Evolutionary conservation across 2,797 vertebrate genomes (phyloP).

Genomic region (Sebastes matsubarae): DNA sequence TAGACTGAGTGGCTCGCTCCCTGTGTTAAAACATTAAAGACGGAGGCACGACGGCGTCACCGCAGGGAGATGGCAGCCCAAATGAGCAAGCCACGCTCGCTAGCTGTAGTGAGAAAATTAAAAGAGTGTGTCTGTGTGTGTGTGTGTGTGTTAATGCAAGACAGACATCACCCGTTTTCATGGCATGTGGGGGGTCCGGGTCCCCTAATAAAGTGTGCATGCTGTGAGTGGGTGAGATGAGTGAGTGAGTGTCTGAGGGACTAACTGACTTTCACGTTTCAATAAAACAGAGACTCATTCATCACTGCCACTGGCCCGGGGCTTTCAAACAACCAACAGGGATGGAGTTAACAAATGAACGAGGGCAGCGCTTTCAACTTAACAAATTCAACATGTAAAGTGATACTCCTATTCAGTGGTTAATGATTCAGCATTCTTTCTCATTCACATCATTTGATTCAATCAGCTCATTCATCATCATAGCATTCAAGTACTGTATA

Average conservation of each 20-base stretch:
- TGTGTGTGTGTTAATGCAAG: conserved; percentile 71
- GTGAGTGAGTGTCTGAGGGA: conserved; percentile 50
- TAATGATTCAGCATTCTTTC: conserved; percentile 5
- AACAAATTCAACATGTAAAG: conserved; percentile 21
- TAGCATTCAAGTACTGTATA: not conserved
- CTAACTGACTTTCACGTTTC: conserved; percentile 51
- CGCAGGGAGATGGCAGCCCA: conserved; percentile 82
- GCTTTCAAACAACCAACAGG: conserved; percentile 1
- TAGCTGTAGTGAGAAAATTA: conserved; percentile 76
- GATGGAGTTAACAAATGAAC: conserved; percentile 1
- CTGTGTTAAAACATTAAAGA: conserved; percentile 83
- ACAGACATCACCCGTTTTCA: conserved; percentile 78
- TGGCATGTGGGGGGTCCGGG: conserved; percentile 76
- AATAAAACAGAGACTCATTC: conserved; percentile 57
- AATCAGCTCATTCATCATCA: not conserved
- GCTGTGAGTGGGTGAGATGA: conserved; percentile 57
- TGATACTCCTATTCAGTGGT: not conserved
- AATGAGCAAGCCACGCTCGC: conserved; percentile 65
- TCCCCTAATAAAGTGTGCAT: conserved; percentile 67
- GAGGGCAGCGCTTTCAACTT: not conserved
- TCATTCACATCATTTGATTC: conserved; percentile 5
- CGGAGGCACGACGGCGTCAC: conserved; percentile 84
- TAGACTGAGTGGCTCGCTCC: conserved; percentile 78
- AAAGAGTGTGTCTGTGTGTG: conserved; percentile 67
- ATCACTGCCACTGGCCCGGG: conserved; percentile 26